phyloP scores from a whole-genome alignment of 2,888 invertebrate genomes.

The Argynnis bischoffii region DNA sequence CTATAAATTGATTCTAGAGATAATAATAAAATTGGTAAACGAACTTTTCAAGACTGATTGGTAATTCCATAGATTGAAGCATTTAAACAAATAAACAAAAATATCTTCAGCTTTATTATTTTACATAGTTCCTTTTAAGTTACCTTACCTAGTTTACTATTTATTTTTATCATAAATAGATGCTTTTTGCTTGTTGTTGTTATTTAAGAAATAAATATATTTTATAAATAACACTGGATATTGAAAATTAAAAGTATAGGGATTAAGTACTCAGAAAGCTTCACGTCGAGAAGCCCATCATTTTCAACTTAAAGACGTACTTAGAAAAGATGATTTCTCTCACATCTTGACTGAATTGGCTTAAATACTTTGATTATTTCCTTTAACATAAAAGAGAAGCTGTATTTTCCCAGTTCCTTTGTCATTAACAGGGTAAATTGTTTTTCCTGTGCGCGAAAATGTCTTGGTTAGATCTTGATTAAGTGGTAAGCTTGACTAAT shows the following conservation, averaged over 20 bases:
- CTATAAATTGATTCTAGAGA: too few species aligned
- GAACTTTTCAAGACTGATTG: too few species aligned
- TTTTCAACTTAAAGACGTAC: slow-evolving; percentile 3
- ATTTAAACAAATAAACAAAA: too few species aligned
- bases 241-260: neutral
- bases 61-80: too few species aligned
- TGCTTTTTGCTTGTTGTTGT: too few species aligned
- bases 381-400: slow-evolving; percentile 50
- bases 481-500: slow-evolving; percentile 58
- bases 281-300: slow-evolving; percentile 4
- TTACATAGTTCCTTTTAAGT: too few species aligned
- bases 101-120: too few species aligned
- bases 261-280: slow-evolving; percentile 4
- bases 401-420: slow-evolving; percentile 53
- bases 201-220: neutral
- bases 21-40: too few species aligned
- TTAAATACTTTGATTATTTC: slow-evolving; percentile 37
- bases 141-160: too few species aligned
- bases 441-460: slow-evolving; percentile 58
- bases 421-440: slow-evolving; percentile 68
- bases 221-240: neutral
- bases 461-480: slow-evolving; percentile 63
- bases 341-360: slow-evolving; percentile 21
- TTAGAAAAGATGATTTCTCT: slow-evolving; percentile 17
- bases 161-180: too few species aligned